Base-by-base conservation (phyloP, 2,888 invertebrate genomes). In the Rotaria macrura region DNA sequence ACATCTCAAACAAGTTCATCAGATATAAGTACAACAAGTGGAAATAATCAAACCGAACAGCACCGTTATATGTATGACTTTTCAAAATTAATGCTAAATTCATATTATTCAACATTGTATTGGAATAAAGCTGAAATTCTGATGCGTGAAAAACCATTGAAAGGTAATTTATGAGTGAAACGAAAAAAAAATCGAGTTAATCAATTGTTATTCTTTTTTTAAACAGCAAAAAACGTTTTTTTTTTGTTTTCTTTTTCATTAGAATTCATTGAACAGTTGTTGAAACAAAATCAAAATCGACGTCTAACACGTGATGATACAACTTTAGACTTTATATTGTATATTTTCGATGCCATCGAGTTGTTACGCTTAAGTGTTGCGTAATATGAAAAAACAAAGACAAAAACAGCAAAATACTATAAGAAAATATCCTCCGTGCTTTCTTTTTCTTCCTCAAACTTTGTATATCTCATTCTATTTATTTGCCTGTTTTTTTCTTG, bases 301-400 rank as follows among this genome's bases (percentile, higher is more conserved):
- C 79, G 43, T 40, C 14, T 79, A 25, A 38, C 79, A 79, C 79
- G 79, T 79, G 79, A 79, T 79, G 79, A 79, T 79, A 40, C 40
- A 40, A 40, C 79, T 20, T 43, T 43, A n/a, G 43, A 79, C 14
- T 79, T 79, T 43, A n/a, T 79, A 43, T 25, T 43, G 43, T 79
- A 79, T 43, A 79, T 79, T 79, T 79, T 79, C 25, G 43, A 79
- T 79, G 79, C 79, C n/a, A 79, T 79, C n/a, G 79, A 79, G 25
- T 43, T 79, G n/a, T 43, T 79, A 43, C 79, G 79, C 43, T 43
- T 43, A 79, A 79, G 25, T 79, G 43, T 43, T 43, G 79, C 79
- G 25, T 79, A 43, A n/a, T 29, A 65, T 12, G 29, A 29, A n/a
- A 17, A 34, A 34, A 14, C 12, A 65, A 14, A 65, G n/a, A 12